Evolutionary conservation across 2,113 vertebrate genomes (phyloP).

Genomic region (Scolopax mira): DNA sequence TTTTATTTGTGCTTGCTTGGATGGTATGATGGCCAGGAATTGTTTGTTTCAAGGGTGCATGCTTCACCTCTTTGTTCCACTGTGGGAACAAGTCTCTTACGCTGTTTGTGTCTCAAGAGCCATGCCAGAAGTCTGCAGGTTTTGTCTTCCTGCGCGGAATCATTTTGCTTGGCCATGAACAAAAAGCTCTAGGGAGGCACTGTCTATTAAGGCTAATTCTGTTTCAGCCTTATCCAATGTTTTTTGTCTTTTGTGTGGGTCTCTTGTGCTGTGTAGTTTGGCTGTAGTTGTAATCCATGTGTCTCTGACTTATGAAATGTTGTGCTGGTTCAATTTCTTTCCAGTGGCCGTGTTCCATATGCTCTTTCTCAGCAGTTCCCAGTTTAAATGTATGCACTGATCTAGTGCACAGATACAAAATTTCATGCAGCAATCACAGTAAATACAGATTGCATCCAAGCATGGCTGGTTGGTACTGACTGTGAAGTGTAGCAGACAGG

Average conservation of each 20-base stretch:
- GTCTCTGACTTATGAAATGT: conserved; percentile 7
- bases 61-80: conserved; percentile 31
- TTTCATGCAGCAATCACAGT: neutral
- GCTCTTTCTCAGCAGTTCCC: neutral
- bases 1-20: conserved; percentile 7
- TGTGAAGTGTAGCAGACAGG: neutral
- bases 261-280: conserved; percentile 44
- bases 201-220: conserved; percentile 51
- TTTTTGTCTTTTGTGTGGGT: conserved; percentile 43
- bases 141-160: conserved; percentile 42
- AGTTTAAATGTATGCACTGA: neutral
- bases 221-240: conserved; percentile 36
- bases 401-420: neutral
- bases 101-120: conserved; percentile 57
- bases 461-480: neutral
- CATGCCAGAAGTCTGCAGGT: conserved; percentile 56
- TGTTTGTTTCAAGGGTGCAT: conserved; percentile 24
- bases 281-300: neutral
- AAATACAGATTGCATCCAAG: neutral
- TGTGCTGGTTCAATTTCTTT: conserved; percentile 2
- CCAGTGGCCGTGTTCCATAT: neutral
- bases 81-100: conserved; percentile 3
- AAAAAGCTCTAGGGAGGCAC: conserved; percentile 39
- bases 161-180: conserved; percentile 55
- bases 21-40: neutral